phyloP scores from a whole-genome alignment of 2,797 vertebrate species.

The Phrynocephalus guinanensis region DNA sequence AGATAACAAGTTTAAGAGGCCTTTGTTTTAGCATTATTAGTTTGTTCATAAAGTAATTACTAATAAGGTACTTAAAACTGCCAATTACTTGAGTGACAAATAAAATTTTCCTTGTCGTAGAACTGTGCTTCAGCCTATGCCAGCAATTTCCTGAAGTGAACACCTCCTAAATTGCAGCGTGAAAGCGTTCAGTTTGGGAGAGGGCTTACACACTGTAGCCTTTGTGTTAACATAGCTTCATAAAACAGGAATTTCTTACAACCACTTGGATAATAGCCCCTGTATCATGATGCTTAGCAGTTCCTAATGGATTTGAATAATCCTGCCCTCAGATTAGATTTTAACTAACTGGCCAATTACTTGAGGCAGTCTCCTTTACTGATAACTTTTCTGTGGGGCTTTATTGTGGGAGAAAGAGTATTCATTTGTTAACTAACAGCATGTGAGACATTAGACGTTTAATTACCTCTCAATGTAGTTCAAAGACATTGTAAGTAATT shows the following conservation, averaged over 20 bases:
- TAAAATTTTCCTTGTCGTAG: constrained; percentile 92
- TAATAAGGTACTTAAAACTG: constrained; percentile 93
- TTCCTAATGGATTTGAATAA: constrained; percentile 72
- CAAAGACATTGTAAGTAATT: constrained; percentile 24
- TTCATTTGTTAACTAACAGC: constrained; percentile 32
- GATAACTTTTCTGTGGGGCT: constrained; percentile 11
- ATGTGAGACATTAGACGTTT: neutral
- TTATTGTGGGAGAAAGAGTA: constrained; percentile 31
- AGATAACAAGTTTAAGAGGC: constrained; percentile 79
- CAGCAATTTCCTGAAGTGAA: constrained; percentile 96
- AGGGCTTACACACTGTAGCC: constrained; percentile 85
- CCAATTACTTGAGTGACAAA: constrained; percentile 94
- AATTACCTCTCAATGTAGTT: constrained; percentile 19
- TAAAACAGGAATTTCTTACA: constrained; percentile 84
- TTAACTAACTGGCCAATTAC: constrained; percentile 72
- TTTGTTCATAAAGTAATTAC: constrained; percentile 98
- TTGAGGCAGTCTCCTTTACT: constrained; percentile 56
- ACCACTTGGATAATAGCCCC: constrained; percentile 82
- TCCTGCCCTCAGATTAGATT: constrained; percentile 67
- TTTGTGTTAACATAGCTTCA: constrained; percentile 84
- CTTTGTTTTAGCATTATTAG: constrained; percentile 84
- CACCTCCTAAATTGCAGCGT: constrained; percentile 94
- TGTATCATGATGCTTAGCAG: constrained; percentile 83
- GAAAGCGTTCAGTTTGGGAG: constrained; percentile 87
- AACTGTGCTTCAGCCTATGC: constrained; percentile 89